Base-by-base conservation (phyloP, 2,888 invertebrate species). In the Antheraea yamamai region DNA sequence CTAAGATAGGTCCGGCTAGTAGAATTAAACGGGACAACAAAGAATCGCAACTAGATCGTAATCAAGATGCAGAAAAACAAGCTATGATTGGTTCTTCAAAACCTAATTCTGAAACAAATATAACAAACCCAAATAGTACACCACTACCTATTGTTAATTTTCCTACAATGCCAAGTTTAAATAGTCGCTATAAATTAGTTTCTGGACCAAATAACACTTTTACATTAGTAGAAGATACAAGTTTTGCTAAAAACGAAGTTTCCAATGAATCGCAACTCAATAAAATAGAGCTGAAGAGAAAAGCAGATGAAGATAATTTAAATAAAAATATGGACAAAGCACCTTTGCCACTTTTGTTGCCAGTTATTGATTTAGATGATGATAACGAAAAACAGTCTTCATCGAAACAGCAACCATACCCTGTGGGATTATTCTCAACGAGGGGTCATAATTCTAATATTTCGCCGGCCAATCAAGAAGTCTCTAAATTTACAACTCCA, bases 191-290 rank as follows among this genome's bases (percentile, higher is more conserved):
- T 77, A 92, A 92, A 82, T 81, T 94, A 79, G 83, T 94, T 10
- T 90, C 92, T 26, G 95, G 95, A 2, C 93, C 94, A 35, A 92
- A 94, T 79, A 94, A 93, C 79, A 90, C 91, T 39, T 92, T 91
- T 75, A 89, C 89, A 23, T 83, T 94, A 73, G 85, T 93, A 55
- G 92, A 92, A 87, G 92, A 92, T 72, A 26, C 75, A 68, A 61
- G 47, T 64, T 23, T 73, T 74, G 79, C 58, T 6, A 72, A 52
- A 64, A 58, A 64, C 12, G 77, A 75, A 35, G 16, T 73, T 20
- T 47, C 30, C n/a, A 76, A 74, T 64, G 75, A 78, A 39, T 72
- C 73, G 30, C 20, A 72, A 20, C 52, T 74, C 73, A 16, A 64
- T 20, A 78, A 83, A 77, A 26, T 73, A 12, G 71, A 20, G n/a